These are phyloP conservation scores for Melanotaenia duboulayi DNA, from an alignment of 2,113 vertebrate genomes.

Conservation along the genomic window DNA sequence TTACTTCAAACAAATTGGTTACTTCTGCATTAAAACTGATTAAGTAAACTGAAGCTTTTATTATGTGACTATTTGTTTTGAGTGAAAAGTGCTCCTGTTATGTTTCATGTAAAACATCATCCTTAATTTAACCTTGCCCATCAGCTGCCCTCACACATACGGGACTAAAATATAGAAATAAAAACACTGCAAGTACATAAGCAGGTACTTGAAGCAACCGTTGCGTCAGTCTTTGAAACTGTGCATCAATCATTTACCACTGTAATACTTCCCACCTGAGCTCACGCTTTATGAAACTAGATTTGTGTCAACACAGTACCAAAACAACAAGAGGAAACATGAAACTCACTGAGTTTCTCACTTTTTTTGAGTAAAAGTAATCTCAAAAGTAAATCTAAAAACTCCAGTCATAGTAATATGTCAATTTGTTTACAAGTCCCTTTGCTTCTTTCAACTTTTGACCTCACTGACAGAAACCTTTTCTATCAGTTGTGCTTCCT, in stretches of 20 bases:
- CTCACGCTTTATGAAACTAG: conserved; percentile 30
- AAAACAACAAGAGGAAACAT: background rate
- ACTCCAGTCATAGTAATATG: background rate
- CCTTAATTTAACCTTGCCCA: conserved; percentile 39
- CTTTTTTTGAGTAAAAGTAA: background rate
- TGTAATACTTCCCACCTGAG: conserved; percentile 76
- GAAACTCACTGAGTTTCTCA: too few relatives aligned
- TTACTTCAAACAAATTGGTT: conserved; percentile 64
- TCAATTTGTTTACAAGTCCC: background rate
- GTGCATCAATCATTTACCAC: conserved; percentile 73
- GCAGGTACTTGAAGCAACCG: background rate
- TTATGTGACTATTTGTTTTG: conserved; percentile 63
- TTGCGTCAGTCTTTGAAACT: conserved; percentile 47
- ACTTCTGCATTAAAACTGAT: conserved; percentile 74
- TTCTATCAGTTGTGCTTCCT: conserved; percentile 58
- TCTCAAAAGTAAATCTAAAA: background rate
- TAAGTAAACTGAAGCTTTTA: conserved; percentile 72
- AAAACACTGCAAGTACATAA: conserved; percentile 9
- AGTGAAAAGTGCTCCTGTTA: conserved; percentile 52
- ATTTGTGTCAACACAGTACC: background rate
- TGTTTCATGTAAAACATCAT: conserved; percentile 53
- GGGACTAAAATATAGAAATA: conserved; percentile 13
- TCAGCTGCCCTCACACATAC: conserved; percentile 40
- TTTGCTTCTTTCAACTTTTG: background rate
- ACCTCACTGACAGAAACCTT: background rate